Evolutionary conservation across 2,888 invertebrate species (phyloP), one percentile per base, ranked within the genome.

Genomic region (Meteorus colon): DNA sequence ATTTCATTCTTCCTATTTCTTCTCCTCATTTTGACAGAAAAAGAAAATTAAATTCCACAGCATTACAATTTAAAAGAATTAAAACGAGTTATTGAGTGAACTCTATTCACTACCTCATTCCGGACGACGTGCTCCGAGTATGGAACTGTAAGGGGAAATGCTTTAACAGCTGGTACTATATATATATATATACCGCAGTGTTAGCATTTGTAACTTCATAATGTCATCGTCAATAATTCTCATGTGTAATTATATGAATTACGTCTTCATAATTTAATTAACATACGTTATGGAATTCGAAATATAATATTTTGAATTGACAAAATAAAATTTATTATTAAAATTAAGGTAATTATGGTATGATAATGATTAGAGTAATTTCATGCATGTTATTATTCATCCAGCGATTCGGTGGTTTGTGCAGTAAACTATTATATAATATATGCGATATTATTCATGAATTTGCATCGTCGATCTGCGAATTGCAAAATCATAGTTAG

Each of bases 21-120:
- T 55, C 19, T 19, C 5, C 5, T 19, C n/a, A n/a, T 48, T 48
- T 55, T 19, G n/a, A 48, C n/a, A 55, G 8, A 19, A 31, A 5
- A 62, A 29, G n/a, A 62, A 68, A 68, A 48, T 48, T 68, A 5
- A 67, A 68, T 68, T 62, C 31, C 1, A n/a, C n/a, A 16, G 12
- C 3, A 31, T 24, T 41, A 41, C 31, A 68, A 48, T 48, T 29
- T 24, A 16, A 31, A 51, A 29, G 41, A 8, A 51, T 29, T 29
- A 48, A 45, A 45, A 68, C 27, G 29, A 51, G 45, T 51, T 29
- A 68, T 41, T 29, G 48, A 68, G 29, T 67, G 68, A 51, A 27
- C 29, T 34, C 48, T 68, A 48, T n/a, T 68, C 51, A 27, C 29
- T 68, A 68, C 29, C 68, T 68, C 68, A 68, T 41, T 68, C 68